Base-by-base conservation (phyloP, 1,140 invertebrate species). In the Penaeus indicus region DNA sequence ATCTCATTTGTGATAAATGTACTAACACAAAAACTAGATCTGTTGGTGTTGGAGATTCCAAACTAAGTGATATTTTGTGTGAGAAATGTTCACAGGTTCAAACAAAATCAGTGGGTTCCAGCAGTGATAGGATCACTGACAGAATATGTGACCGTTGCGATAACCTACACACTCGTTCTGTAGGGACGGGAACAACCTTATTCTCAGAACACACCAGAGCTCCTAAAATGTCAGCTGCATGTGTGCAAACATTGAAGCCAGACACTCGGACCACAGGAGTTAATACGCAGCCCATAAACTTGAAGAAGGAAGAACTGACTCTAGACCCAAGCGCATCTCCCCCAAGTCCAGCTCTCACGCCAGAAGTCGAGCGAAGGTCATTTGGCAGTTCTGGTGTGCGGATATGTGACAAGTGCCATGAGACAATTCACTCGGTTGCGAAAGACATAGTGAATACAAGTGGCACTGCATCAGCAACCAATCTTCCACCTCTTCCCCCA, bases 391-490 rank as follows among this genome's bases (percentile, higher is more conserved):
- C 91, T 19, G 87, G 93, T 78, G 94, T 94, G 63, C 94, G 94
- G 90, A 94, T 95, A 86, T 95, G 95, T 93, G 95, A 95, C 91
- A 95, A 95, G 90, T 95, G 95, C 92, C 95, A 95, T 91, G 94
- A 94, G 84, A 94, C 94, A 19, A 95, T 95, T 54, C 94, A 94
- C 63, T 93, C 92, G 64, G 92, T 94, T 87, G 94, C 94, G 27
- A 93, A 93, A 86, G 93, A 94, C 77, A 93, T 94, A 90, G 92
- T 93, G 7, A 92, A 90, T 61, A 91, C 85, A 7, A 88, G 72
- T 87, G 82, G 82, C 54, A 77, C 85, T 18, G 69, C 85, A 21
- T 83, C 87, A 84, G 78, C 85, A 38, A 80, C 90, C 18, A 63
- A 67, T 85, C 60, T 90, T 27, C 88, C 92, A 81, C 88, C 90